Evolutionary conservation across 2,797 vertebrate species (phyloP), one percentile per base, ranked within the genome.

Genomic region (Macroramphosus scolopax): DNA sequence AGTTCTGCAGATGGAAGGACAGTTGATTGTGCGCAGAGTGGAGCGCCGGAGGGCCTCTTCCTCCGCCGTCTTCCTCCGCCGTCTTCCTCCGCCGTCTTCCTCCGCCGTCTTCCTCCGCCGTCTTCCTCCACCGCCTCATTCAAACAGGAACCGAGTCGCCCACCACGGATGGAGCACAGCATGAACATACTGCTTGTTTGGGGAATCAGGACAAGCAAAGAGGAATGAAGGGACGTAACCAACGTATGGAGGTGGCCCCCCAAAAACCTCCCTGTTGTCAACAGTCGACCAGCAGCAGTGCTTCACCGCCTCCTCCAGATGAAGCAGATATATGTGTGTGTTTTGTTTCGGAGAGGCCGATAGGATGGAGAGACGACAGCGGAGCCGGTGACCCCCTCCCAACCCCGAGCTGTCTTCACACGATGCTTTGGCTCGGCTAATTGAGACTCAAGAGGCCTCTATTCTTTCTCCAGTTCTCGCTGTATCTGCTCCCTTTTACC

Each of bases 381-480:
- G 55, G 53, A 42, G 30, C 46, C 24, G 29, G 32, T 11, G 17
- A 5, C 11, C 33, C 15, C 41, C n/a, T 15, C 34, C 36, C 52
- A 43, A 72, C 68, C 60, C 48, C 35, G 2, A 72, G 60, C 63
- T 74, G 71, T 64, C 82, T 76, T 42, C 62, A 42, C 31, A 36
- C 36, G 31, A 72, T 25, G 62, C 71, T 59, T 46, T 34, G 13
- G 33, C 67, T 69, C 43, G 2, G 30, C 63, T 82, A 82, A 82
- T 80, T 81, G 72, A 84, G 67, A 78, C 82, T 80, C 78, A 37
- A 14, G 82, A 85, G 78, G 72, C 54, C 47, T 68, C 66, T 53
- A 37, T 64, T 49, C 63, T 60, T 43, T 31, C 42, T 32, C 66
- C 20, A 1, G 35, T 40, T 47, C 47, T 61, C 32, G 6, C 20